A percentile compares a stretch with the other conserved stretches of the same genome.
Conservation (phyloP, 2,888 invertebrate species). For the Harpagoxenus sublaevis region DNA sequence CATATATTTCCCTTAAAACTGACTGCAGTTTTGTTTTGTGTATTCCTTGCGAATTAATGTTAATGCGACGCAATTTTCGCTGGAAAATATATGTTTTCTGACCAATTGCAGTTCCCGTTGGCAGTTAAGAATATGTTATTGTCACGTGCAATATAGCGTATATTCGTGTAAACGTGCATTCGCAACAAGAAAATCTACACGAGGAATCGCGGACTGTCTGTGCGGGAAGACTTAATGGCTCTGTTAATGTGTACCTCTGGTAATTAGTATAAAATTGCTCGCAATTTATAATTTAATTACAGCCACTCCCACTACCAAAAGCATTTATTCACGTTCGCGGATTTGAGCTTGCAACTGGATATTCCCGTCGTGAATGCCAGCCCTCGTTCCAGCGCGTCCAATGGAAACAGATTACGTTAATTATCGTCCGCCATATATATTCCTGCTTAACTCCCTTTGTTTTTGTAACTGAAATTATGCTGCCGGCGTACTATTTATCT, state of each 20-base stretch:
- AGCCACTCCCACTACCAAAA: slow-evolving; percentile 46
- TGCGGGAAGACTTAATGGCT: slow-evolving; percentile 47
- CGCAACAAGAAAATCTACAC: slow-evolving; percentile 30
- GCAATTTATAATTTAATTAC: slow-evolving; percentile 62
- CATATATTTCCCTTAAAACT: slow-evolving; percentile 16
- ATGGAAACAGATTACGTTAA: slow-evolving; percentile 58
- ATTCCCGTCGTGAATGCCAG: slow-evolving; percentile 49
- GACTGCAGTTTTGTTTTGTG: not conserved
- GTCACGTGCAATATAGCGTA: slow-evolving; percentile 25
- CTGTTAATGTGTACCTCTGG: slow-evolving; percentile 54
- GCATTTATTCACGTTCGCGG: slow-evolving; percentile 44
- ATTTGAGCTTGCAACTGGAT: slow-evolving; percentile 49
- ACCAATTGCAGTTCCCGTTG: slow-evolving; percentile 28
- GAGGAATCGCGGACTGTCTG: slow-evolving; percentile 35
- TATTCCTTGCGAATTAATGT: slow-evolving; percentile 17
- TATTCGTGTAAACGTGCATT: slow-evolving; percentile 15
- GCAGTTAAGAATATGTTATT: slow-evolving; percentile 49
- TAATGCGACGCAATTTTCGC: slow-evolving; percentile 15
- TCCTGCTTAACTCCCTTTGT: slow-evolving; percentile 56
- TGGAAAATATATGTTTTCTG: slow-evolving; percentile 4
- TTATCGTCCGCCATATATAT: slow-evolving; percentile 56
- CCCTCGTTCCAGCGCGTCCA: slow-evolving; percentile 54
- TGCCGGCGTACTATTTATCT: slow-evolving; percentile 50
- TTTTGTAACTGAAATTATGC: slow-evolving; percentile 56
- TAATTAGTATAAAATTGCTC: slow-evolving; percentile 60